These are phyloP conservation scores for Dynastes maya DNA, from an alignment of 2,888 invertebrate genomes.

Conservation along the genomic window DNA sequence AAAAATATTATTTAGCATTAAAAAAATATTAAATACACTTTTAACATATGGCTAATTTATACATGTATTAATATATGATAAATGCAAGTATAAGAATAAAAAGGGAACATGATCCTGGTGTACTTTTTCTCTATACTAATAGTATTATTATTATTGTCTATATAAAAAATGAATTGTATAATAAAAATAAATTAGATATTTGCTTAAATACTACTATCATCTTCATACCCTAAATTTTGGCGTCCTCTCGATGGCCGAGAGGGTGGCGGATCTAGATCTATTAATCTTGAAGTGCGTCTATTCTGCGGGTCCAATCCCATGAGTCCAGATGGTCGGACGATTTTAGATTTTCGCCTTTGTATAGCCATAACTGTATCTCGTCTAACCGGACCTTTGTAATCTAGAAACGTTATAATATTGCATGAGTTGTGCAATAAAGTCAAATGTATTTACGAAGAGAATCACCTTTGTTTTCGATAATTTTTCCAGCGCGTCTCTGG, in stretches of 20 bases:
- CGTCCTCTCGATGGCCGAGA: constrained; percentile 19
- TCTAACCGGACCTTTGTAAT: constrained; percentile 54
- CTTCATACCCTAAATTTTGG: constrained; percentile 19
- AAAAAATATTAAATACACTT: too few relatives aligned
- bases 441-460: too few relatives aligned
- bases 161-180: neutral
- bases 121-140: too few relatives aligned
- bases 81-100: too few relatives aligned
- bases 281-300: constrained; percentile 4
- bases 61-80: too few relatives aligned
- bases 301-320: neutral
- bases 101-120: too few relatives aligned
- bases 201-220: constrained; percentile 26
- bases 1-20: too few relatives aligned
- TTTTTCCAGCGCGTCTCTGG: constrained; percentile 56
- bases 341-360: constrained; percentile 39
- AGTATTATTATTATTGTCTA: neutral
- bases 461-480: constrained; percentile 43
- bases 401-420: constrained; percentile 34
- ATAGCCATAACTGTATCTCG: constrained; percentile 56
- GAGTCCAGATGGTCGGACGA: constrained; percentile 30
- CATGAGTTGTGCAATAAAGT: neutral
- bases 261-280: neutral
- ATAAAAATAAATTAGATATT: neutral
- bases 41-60: too few relatives aligned